phyloP scores from a whole-genome alignment of 2,797 vertebrate species.

The Aeoliscus strigatus region DNA sequence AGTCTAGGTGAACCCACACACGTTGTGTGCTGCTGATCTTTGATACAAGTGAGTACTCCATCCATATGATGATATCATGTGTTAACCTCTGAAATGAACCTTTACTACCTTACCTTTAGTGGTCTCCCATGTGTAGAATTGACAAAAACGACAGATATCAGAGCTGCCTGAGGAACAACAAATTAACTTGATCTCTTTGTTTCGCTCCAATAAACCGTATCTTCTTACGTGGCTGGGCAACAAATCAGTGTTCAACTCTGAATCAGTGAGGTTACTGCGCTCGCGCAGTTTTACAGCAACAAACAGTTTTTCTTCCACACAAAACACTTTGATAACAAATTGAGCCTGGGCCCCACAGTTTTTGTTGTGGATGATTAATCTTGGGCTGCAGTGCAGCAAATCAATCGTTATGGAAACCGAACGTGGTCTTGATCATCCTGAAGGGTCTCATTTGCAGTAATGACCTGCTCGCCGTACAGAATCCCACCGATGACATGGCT shows the following conservation, averaged over 20 bases:
- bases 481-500: constrained; percentile 5
- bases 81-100: no score
- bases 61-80: no score
- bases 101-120: no score
- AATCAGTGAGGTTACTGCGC: constrained; percentile 1
- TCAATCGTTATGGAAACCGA: constrained; percentile 11
- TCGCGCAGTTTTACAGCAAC: constrained; percentile 6
- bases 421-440: constrained; percentile 9
- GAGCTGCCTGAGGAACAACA: not conserved
- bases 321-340: not conserved
- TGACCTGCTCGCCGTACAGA: constrained; percentile 11
- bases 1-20: no score
- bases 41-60: no score
- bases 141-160: not conserved
- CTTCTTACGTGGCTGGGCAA: constrained; percentile 6
- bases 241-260: not conserved
- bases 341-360: not conserved
- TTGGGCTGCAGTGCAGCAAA: not conserved
- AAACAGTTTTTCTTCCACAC: not conserved
- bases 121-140: no score
- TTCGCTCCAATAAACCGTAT: not conserved
- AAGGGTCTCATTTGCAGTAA: constrained; percentile 16
- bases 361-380: not conserved
- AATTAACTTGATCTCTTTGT: no score
- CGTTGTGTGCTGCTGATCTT: no score